Percentiles rank a stretch among this genome's conserved stretches.
Evolutionary conservation across 2,888 invertebrate genomes (phyloP).

Genomic region (Bursaphelenchus okinawaensis): DNA sequence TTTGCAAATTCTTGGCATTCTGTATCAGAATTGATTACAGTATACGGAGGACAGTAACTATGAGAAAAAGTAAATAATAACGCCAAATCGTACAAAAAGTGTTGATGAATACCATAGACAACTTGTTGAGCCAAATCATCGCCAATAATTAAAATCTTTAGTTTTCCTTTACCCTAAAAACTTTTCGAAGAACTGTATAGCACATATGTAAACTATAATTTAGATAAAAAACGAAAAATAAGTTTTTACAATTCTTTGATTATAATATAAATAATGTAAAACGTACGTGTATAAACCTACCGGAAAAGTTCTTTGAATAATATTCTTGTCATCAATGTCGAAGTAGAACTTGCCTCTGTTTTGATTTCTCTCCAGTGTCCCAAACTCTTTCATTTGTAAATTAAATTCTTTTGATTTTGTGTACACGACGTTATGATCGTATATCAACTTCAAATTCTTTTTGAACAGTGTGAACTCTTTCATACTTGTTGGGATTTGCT

Average conservation of each 20-base stretch:
- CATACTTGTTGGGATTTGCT: neutral
- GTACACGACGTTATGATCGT: neutral
- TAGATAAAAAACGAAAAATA: too few species aligned
- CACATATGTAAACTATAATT: too few species aligned
- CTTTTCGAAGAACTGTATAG: neutral
- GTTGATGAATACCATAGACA: neutral
- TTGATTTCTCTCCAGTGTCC: neutral
- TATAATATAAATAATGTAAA: too few species aligned
- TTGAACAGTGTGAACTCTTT: neutral
- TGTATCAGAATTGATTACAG: neutral
- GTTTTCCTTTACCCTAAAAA: neutral
- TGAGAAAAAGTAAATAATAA: neutral
- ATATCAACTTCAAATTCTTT: neutral
- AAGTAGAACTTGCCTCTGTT: neutral
- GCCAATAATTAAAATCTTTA: neutral
- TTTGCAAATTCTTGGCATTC: neutral
- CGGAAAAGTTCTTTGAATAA: neutral
- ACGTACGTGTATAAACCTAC: too few species aligned
- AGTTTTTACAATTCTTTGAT: too few species aligned
- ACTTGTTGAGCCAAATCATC: neutral
- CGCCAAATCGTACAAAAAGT: neutral
- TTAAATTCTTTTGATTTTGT: neutral
- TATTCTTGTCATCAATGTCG: neutral
- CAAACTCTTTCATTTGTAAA: neutral
- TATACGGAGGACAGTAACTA: neutral